Evolutionary conservation across 1,140 invertebrate genomes (phyloP), one percentile per base, ranked within the genome.

Genomic region (Megathymus violae): DNA sequence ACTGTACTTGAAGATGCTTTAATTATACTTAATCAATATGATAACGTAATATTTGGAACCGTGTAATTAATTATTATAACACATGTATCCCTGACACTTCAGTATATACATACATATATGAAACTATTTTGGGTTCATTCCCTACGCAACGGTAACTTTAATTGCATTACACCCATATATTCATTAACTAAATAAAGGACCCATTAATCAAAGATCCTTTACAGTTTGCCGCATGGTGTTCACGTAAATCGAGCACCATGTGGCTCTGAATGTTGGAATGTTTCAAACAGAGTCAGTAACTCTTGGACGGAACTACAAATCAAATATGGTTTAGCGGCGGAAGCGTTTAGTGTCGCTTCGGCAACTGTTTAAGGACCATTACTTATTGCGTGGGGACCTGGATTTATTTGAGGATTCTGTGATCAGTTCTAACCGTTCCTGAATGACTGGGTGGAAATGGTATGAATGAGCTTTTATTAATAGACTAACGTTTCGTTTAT

Each of bases 261-360:
- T 88, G 83, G 83, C 65, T 74, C 60, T 63, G 60, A 83, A 85
- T 77, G 78, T 78, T 78, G 65, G 60, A 83, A 85, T 77, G 78
- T 78, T 78, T 74, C 63, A 74, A 80, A 80, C 71, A 67, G 69
- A 71, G 71, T 65, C 71, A 66, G 69, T 85, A 82, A 82, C 80
- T 85, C 78, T 70, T 54, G 67, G 69, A 78, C 80, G 79, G 80
- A 81, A 84, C 80, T 70, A 85, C 84, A 88, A 88, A 89, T 89
- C 87, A 88, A 78, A 72, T 82, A 83, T 66, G 80, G 80, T 83
- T 86, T 69, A 56, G 68, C 74, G 74, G 71, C 82, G 85, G 85
- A 88, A 85, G 75, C 76, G 68, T 82, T 87, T 78, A 82, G 74
- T 80, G 78, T 74, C 78, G 70, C 58, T 66, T 78, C 74, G 80